Percentiles rank a stretch among this genome's conserved stretches.
These are phyloP conservation scores for Lacerta viridis DNA, from an alignment of 2,797 vertebrate species.

Conservation along the genomic window DNA sequence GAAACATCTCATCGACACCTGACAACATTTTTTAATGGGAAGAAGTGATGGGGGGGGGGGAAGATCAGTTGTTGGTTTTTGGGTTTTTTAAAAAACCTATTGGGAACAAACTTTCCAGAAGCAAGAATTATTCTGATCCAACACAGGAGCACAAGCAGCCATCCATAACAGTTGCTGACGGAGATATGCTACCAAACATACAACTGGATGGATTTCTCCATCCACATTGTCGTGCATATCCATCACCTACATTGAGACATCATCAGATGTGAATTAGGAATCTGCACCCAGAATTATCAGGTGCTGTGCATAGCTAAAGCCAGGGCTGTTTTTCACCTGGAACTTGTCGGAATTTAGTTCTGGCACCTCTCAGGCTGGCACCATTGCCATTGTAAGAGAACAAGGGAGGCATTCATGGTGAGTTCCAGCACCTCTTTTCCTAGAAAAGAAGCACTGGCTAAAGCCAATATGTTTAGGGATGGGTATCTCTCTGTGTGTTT, in stretches of 20 bases:
- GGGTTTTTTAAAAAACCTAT: neutral
- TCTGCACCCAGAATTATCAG: neutral
- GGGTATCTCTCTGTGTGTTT: conserved; percentile 4
- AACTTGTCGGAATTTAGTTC: no score
- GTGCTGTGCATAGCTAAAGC: neutral
- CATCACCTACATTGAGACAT: neutral
- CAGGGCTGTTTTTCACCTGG: no score
- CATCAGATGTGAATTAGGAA: neutral
- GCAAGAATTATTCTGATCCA: neutral
- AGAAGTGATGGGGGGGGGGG: neutral
- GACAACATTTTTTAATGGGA: neutral
- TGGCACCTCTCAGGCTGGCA: no score
- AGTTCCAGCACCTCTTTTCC: no score
- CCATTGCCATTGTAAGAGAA: no score
- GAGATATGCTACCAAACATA: neutral
- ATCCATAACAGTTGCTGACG: neutral
- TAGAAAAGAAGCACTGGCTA: no score
- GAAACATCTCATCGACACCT: neutral
- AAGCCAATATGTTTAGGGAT: neutral
- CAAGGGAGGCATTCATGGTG: no score
- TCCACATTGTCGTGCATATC: neutral
- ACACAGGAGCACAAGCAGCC: neutral
- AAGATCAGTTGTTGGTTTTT: neutral
- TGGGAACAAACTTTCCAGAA: neutral
- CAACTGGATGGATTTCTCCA: neutral